Base-by-base conservation (phyloP, 1,140 invertebrate species). In the Steinernema khuongi region DNA sequence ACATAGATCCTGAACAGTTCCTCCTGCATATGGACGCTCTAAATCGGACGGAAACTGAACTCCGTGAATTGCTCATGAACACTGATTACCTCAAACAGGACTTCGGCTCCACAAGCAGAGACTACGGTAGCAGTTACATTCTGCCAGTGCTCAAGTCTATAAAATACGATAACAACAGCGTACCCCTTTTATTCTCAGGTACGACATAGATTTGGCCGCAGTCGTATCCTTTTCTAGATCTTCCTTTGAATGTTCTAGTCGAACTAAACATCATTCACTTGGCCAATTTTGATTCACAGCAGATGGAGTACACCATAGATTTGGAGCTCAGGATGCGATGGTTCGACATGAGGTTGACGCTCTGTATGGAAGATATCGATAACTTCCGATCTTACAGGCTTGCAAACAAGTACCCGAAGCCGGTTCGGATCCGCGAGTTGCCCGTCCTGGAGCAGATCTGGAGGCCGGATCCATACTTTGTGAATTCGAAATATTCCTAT, bases 281-380 rank as follows among this genome's bases (percentile, higher is more conserved):
- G 26, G 79, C 77, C 2, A 84, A 85, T 72, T 84, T 84, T 68
- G 81, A 84, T 67, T 80, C 76, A 44, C 68, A 79, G 36, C 72
- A 84, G 29, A 84, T 84, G 82, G 82, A 84, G 67, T 84, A 81
- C 43, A 75, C 81, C 2, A 74, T 84, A 32, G 82, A 82, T 69
- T 66, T 83, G 18, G 81, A 82, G 44, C 71, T 83, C 70, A 72
- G 78, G 18, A 81, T 83, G 68, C 72, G 74, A n/a, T 81, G 80
- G 78, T 75, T 78, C 60, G 77, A 78, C 67, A 41, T 78, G 17
- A 60, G 75, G 74, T 75, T 14, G 50, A 19, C 44, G 19, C 1
- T 0, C 31, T 28, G 29, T 29, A n/a, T n/a, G n/a, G n/a, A n/a
- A 41, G 19, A 79, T 1, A 0, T 0, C 31, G 29, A 7, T 79